phyloP scores from a whole-genome alignment of 2,113 vertebrate genomes.

The Elephantulus edwardii region DNA sequence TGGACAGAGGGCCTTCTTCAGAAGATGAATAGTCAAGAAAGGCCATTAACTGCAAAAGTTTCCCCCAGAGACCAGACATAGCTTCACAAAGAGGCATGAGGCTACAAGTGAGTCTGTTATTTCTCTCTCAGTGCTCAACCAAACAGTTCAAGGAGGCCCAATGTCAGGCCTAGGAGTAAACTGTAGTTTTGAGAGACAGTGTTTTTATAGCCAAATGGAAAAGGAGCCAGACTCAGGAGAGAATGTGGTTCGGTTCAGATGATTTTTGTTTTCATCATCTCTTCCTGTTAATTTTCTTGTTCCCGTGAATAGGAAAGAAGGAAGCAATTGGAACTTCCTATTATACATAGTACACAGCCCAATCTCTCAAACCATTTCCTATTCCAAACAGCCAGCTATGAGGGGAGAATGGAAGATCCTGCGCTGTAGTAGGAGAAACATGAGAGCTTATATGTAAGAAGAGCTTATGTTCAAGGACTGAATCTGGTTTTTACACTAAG shows the following conservation, averaged over 20 bases:
- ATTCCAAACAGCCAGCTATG: not conserved
- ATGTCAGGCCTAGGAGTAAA: slow-evolving; percentile 39
- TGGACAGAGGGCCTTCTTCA: not conserved
- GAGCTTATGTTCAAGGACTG: not conserved
- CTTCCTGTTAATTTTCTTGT: not conserved
- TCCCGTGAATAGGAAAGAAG: slow-evolving; percentile 4
- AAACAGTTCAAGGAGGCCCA: slow-evolving; percentile 53
- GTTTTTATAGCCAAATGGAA: not conserved
- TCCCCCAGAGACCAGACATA: slow-evolving; percentile 34
- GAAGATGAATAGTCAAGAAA: not conserved
- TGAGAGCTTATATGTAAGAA: not conserved
- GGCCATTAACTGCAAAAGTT: not conserved
- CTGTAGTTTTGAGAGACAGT: not conserved
- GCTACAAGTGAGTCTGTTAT: not conserved
- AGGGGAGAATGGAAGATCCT: not conserved
- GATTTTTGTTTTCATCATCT: not conserved
- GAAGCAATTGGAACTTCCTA: not conserved
- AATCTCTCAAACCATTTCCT: not conserved
- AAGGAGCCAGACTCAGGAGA: not conserved
- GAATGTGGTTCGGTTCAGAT: not conserved
- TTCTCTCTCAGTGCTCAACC: slow-evolving; percentile 53
- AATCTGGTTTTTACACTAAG: not conserved
- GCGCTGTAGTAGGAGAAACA: not conserved
- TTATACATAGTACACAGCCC: not conserved
- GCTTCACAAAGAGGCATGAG: slow-evolving; percentile 32